Conservation (phyloP, 2,797 vertebrate genomes). For the Heliangelus exortis region DNA sequence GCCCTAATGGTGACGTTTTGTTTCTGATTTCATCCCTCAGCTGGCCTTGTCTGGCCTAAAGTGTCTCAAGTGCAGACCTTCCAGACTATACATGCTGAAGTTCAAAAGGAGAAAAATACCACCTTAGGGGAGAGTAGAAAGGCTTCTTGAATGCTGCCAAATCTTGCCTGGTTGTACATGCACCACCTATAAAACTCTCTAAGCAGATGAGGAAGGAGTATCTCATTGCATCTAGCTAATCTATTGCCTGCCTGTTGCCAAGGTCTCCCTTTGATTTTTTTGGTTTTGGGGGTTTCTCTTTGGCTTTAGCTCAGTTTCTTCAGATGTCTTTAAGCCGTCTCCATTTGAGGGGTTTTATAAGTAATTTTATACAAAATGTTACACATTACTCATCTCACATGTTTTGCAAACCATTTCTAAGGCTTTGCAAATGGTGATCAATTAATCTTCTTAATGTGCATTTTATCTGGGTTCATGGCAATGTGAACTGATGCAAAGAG, state of each 20-base stretch:
- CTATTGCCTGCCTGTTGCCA: neutral
- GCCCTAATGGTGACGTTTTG: neutral
- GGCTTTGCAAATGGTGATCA: neutral
- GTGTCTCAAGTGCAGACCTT: neutral
- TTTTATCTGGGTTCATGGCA: neutral
- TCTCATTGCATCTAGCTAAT: neutral
- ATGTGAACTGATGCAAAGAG: neutral
- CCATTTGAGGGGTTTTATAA: neutral
- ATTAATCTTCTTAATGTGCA: neutral
- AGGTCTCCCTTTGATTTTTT: neutral
- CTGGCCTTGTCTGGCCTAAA: conserved; percentile 2
- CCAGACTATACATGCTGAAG: neutral
- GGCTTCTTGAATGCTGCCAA: neutral
- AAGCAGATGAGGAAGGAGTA: neutral
- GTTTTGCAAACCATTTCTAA: neutral
- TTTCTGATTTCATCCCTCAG: neutral
- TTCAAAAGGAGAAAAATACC: conserved; percentile 15
- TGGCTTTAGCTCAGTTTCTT: neutral
- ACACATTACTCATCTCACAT: neutral
- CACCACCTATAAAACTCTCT: neutral
- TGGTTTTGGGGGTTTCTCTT: neutral
- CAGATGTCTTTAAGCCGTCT: neutral
- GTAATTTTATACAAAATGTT: neutral
- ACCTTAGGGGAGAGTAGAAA: neutral
- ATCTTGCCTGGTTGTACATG: neutral